These are phyloP conservation scores for Acronicta aceris DNA, from an alignment of 2,888 invertebrate genomes.

Conservation along the genomic window DNA sequence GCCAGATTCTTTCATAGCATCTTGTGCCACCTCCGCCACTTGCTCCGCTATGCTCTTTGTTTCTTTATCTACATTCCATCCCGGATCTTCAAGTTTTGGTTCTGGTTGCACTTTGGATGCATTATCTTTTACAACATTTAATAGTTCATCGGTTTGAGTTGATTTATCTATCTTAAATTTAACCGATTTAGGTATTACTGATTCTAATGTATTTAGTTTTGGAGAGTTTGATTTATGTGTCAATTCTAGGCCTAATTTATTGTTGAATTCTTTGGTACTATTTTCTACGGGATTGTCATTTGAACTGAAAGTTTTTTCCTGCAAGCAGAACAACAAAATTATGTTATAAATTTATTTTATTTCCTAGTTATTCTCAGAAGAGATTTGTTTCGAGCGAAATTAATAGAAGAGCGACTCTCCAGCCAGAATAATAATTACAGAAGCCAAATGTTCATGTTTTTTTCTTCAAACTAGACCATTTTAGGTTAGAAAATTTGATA, in stretches of 20 bases:
- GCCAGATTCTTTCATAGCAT: conserved; percentile 92
- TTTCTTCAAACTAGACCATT: not conserved
- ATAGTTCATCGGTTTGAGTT: conserved; percentile 63
- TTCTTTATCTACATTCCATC: conserved; percentile 68
- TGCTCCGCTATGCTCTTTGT: conserved; percentile 91
- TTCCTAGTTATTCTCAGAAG: too few relatives aligned
- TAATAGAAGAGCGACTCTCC: too few relatives aligned
- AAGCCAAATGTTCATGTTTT: too few relatives aligned
- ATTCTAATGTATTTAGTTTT: conserved; percentile 7
- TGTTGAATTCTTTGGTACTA: conserved; percentile 4
- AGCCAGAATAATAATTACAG: too few relatives aligned
- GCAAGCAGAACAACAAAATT: conserved; percentile 12
- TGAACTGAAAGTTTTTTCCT: conserved; percentile 19
- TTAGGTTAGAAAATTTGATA: conserved; percentile 5
- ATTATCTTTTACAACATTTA: conserved; percentile 7
- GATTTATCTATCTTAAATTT: conserved; percentile 42
- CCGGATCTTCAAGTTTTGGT: conserved; percentile 50
- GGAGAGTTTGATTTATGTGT: not conserved
- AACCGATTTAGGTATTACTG: conserved; percentile 8
- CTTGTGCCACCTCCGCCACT: conserved; percentile 93
- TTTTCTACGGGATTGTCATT: conserved; percentile 35
- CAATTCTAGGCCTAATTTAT: not conserved
- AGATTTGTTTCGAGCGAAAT: too few relatives aligned
- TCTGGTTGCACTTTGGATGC: conserved; percentile 14
- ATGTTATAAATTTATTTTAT: too few relatives aligned